Evolutionary conservation across 2,797 vertebrate genomes (phyloP), one percentile per base, ranked within the genome.

Genomic region (Taeniopygia guttata): DNA sequence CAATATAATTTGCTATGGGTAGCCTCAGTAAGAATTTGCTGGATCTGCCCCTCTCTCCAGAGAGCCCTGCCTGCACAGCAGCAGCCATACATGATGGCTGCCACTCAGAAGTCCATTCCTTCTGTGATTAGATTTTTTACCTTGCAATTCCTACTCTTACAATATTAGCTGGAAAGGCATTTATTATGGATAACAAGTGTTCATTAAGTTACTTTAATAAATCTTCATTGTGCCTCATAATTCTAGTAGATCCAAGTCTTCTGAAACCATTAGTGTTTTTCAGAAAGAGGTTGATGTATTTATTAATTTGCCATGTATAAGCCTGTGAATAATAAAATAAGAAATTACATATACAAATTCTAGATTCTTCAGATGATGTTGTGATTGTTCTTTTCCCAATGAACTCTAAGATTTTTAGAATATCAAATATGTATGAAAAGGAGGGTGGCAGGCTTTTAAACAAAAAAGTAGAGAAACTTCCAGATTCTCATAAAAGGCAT

Each of bases 161-260:
- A 42, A 49, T 91, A 83, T 76, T 94, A 93, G 70, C 86, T 81
- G 43, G 58, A 92, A 90, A 92, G 52, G 29, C 48, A 74, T 68
- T 81, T 81, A 66, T 94, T 91, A 89, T 4, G 10, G 43, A 94
- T 93, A 95, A 95, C 55, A 84, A 85, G 52, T 76, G 75, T 48
- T 79, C 91, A 96, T 96, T 96, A 90, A 67, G 72, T 60, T 66
- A 84, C 74, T 89, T 93, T 67, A 95, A 93, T 87, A 85, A 93
- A 67, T 87, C 70, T 58, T 91, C 64, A 75, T 54, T 70, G 21
- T 86, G 32, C 81, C 49, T 52, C 49, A 51, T 93, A 93, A 94
- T 96, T 95, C 62, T 34, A 68, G 69, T 13, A 34, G 32, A 75
- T 72, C 22, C 73, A 82, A 90, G 38, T n/a, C 68, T 94, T 91